Conservation (phyloP, 2,888 invertebrate species). For the Trichopria drosophilae region DNA sequence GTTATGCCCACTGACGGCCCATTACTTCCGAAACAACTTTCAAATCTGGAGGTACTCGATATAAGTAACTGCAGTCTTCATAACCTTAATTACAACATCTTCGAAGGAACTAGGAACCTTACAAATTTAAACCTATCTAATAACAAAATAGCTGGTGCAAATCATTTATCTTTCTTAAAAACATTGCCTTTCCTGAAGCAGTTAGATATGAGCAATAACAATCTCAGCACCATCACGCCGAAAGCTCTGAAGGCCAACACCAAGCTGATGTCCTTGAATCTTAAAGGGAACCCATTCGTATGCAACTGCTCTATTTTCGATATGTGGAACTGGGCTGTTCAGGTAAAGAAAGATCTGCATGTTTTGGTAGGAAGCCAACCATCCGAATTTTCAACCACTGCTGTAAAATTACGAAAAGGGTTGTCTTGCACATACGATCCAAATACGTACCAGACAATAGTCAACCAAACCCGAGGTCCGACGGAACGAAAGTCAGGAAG, state of each 20-base stretch:
- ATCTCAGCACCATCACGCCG: slow-evolving; percentile 65
- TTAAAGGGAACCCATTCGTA: slow-evolving; percentile 71
- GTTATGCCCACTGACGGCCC: slow-evolving; percentile 65
- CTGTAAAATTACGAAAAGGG: slow-evolving; percentile 68
- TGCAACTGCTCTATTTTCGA: slow-evolving; percentile 72
- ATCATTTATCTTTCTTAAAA: slow-evolving; percentile 64
- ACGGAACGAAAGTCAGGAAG: slow-evolving; percentile 64
- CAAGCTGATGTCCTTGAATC: slow-evolving; percentile 64
- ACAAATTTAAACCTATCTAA: slow-evolving; percentile 66
- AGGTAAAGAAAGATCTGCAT: slow-evolving; percentile 67
- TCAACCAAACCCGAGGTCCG: slow-evolving; percentile 60
- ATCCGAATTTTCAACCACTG: slow-evolving; percentile 67
- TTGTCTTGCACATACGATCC: slow-evolving; percentile 68
- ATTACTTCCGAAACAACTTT: slow-evolving; percentile 68
- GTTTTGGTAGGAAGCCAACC: slow-evolving; percentile 70
- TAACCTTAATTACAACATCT: slow-evolving; percentile 65
- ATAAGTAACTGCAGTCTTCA: slow-evolving; percentile 69
- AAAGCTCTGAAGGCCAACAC: slow-evolving; percentile 64
- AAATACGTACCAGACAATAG: slow-evolving; percentile 53
- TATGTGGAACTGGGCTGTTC: slow-evolving; percentile 74
- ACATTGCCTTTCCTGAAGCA: slow-evolving; percentile 64
- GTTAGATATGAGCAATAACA: slow-evolving; percentile 68
- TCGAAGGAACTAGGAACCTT: slow-evolving; percentile 66
- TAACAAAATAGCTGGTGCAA: slow-evolving; percentile 63
- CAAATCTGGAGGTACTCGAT: slow-evolving; percentile 67